Conservation (phyloP, 2,797 vertebrate species). For the Bovichtus diacanthus region DNA sequence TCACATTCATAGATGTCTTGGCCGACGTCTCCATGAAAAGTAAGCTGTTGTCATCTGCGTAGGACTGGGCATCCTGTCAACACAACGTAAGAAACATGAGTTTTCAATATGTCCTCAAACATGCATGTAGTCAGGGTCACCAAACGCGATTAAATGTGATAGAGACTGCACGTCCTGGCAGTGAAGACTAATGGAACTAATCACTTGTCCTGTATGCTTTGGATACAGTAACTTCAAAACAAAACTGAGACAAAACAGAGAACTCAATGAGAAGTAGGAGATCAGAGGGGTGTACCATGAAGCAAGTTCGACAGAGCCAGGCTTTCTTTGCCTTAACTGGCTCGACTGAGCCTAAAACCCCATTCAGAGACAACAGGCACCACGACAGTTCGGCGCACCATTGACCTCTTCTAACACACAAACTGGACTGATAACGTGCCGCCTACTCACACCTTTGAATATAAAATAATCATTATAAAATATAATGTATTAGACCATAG, state of each 20-base stretch:
- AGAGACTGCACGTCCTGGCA: neutral
- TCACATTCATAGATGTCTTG: conserved; percentile 99
- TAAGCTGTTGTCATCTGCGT: conserved; percentile 99
- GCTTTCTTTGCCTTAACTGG: too few species aligned
- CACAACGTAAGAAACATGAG: conserved; percentile 10
- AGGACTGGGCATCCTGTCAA: conserved; percentile 95
- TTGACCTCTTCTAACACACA: too few species aligned
- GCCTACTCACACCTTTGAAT: too few species aligned
- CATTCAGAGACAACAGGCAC: too few species aligned
- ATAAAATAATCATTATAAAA: too few species aligned
- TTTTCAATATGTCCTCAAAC: neutral
- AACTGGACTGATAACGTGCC: too few species aligned
- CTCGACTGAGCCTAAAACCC: too few species aligned
- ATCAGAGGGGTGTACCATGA: neutral
- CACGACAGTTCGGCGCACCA: too few species aligned
- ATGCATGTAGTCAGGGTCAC: conserved; percentile 10
- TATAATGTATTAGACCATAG: too few species aligned
- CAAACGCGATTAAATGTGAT: neutral
- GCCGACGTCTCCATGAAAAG: conserved; percentile 99
- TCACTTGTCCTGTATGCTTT: neutral
- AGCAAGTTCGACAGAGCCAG: too few species aligned
- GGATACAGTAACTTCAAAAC: neutral
- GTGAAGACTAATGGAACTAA: neutral
- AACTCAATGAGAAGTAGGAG: neutral
- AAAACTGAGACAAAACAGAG: neutral